phyloP scores from a whole-genome alignment of 2,888 invertebrate genomes.

The Sminthurinus aureus region DNA sequence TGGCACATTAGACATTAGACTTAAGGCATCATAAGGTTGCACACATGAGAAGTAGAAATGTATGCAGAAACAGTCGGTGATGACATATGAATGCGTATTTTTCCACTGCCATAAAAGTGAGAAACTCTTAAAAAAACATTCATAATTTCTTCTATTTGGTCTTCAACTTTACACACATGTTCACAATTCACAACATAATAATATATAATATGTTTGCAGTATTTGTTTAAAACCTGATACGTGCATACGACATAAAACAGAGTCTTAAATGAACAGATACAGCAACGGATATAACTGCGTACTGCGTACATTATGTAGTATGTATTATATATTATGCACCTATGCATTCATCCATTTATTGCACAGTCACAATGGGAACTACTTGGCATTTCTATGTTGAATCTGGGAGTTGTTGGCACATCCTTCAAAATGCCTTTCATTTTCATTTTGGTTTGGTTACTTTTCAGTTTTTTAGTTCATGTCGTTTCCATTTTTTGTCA shows the following conservation, averaged over 20 bases:
- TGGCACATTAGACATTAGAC: slow-evolving; percentile 8
- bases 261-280: neutral
- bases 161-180: slow-evolving; percentile 27
- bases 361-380: no score
- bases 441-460: neutral
- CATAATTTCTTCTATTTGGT: slow-evolving; percentile 47
- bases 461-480: neutral
- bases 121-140: slow-evolving; percentile 41
- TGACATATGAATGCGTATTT: slow-evolving; percentile 45
- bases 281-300: neutral
- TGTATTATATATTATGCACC: no score
- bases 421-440: neutral
- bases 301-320: neutral
- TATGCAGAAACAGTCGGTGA: slow-evolving; percentile 27
- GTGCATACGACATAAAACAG: neutral
- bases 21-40: neutral
- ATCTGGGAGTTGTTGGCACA: neutral
- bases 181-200: no score
- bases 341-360: no score
- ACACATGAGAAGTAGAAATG: neutral
- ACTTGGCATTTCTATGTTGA: no score
- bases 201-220: no score
- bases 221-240: no score
- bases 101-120: slow-evolving; percentile 45
- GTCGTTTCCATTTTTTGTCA: neutral